Base-by-base conservation (phyloP, 2,888 invertebrate species). In the Nezara viridula region DNA sequence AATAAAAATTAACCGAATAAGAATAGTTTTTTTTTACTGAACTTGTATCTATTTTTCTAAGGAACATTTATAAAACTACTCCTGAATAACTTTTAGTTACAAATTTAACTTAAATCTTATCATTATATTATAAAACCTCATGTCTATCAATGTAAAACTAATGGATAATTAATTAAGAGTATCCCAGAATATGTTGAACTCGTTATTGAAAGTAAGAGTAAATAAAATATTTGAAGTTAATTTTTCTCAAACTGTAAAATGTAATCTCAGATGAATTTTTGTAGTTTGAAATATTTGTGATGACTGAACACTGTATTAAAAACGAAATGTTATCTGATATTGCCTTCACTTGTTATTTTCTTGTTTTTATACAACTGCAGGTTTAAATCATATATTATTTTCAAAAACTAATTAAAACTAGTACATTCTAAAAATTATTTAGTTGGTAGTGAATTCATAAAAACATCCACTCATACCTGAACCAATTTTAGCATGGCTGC, bases 391-490 rank as follows among this genome's bases (percentile, higher is more conserved):
- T 14, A 6, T 60, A 14, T 27, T 27, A 60, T 60, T 12, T n/a
- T n/a, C 7, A 5, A 55, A n/a, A 55, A 55, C 7, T 55, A n/a
- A 1, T 55, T 55, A n/a, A n/a, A 55, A 24, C 21, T 12, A 4
- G 10, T 9, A 60, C 5, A 5, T 44, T 44, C 5, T 60, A 14
- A 27, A 27, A 27, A 27, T 27, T 60, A 16, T 40, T 85, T 85
- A 14, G 19, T 85, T 85, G 3, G 19, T 19, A 27, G 60, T 27
- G 27, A 27, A 60, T 14, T 44, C 21, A 12, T 50, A 7, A 24
- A 27, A 86, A 86, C 55, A 86, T 86, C 86, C 86, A 52, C 55
- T 86, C 86, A 86, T 52, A 27, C 86, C 86, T 52, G 86, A 50
- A 73, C 14, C 44, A 81, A 32, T 81, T 44, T 81, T 40, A 47